A percentile compares a stretch with the other conserved stretches of the same genome.
Conservation (phyloP, 2,113 vertebrate genomes). For the Polypterus senegalus region DNA sequence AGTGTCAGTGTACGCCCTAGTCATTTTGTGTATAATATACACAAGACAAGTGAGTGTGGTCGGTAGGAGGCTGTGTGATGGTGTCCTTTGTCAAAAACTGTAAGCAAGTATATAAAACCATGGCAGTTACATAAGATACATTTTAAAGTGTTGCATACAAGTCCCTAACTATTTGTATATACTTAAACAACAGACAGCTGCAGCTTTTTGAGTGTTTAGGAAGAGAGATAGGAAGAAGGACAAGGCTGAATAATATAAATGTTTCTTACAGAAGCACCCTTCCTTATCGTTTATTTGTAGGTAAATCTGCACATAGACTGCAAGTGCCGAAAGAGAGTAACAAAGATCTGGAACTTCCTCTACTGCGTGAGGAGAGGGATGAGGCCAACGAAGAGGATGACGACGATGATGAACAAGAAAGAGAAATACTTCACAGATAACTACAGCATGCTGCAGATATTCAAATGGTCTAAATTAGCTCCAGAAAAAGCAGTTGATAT, state of each 20-base stretch:
- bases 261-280: conserved; percentile 32
- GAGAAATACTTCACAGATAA: conserved; percentile 21
- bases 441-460: too few relatives aligned
- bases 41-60: neutral
- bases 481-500: too few relatives aligned
- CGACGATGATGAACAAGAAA: conserved; percentile 42
- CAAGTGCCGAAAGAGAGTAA: conserved; percentile 35
- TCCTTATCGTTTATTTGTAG: conserved; percentile 25
- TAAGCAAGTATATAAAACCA: neutral
- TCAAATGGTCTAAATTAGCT: too few relatives aligned
- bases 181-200: neutral
- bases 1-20: neutral
- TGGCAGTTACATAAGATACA: too few relatives aligned
- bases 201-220: neutral
- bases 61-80: conserved; percentile 6
- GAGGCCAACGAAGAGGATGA: conserved; percentile 32
- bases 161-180: neutral
- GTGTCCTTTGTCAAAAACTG: neutral
- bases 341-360: conserved; percentile 65
- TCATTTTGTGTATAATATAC: neutral
- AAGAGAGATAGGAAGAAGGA: neutral
- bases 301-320: conserved; percentile 32
- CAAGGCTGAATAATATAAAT: neutral
- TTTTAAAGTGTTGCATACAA: neutral
- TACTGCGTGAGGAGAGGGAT: conserved; percentile 36